Base-by-base conservation (phyloP, 2,888 invertebrate genomes). In the Campoplex capitator region DNA sequence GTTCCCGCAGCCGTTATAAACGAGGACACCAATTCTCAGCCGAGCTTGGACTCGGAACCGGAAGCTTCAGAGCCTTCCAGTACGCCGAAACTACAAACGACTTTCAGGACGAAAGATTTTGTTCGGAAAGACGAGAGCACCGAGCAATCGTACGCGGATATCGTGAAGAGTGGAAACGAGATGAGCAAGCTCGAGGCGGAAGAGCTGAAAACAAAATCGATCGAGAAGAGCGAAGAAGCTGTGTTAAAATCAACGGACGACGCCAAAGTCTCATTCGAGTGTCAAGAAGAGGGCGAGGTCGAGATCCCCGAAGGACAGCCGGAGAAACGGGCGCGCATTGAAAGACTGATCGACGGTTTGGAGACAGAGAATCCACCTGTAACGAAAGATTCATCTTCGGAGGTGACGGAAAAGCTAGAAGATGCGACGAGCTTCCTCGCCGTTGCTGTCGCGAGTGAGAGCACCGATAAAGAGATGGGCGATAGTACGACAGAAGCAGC, bases 1-100 rank as follows among this genome's bases (percentile, higher is more conserved):
- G 92, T 93, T 16, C 91, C 94, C 0, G 94, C 93, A 75, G 93
- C 92, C 3, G 93, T 93, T 58, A 94, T 94, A 90, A 94, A 94
- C 68, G 94, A 94, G 70, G 94, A 94, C 32, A 94, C 94, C 0
- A 94, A 92, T 79, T 94, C 94, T 0, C 94, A 94, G 73, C 93
- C 94, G 13, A 94, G 93, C 85, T 86, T 94, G 73, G 94, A 94
- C 8, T 83, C 93, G 13, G 94, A 94, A 48, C 91, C 89, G 16
- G 93, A 93, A 16, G 92, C 92, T 4, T 88, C 84, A 4, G 93
- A 93, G 18, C 16, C 88, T 4, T 77, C 76, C 7, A 91, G 91
- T 0, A 88, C 90, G 1, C 88, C 91, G 75, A 94, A 93, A 86
- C 85, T 94, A 11, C 94, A 94, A 68, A 94, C 94, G 0, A 93